Evolutionary conservation across 1,140 invertebrate genomes (phyloP).

Genomic region (Galleria mellonella): DNA sequence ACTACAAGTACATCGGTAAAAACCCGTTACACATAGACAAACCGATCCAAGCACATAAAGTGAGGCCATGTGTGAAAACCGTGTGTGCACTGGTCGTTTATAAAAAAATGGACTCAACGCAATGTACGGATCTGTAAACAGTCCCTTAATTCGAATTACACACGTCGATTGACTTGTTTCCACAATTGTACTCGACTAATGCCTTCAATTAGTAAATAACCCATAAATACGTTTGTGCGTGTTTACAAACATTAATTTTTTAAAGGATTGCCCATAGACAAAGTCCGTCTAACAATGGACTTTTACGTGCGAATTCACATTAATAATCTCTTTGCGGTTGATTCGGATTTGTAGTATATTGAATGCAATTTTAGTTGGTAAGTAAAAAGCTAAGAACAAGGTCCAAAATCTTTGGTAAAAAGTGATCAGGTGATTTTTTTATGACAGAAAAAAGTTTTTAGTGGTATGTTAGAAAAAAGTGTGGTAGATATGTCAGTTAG

Average conservation of each 20-base stretch:
- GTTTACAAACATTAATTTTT: slow-evolving; percentile 41
- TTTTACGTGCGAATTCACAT: slow-evolving; percentile 36
- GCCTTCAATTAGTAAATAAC: slow-evolving; percentile 64
- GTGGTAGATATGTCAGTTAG: no score
- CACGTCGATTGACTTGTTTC: slow-evolving; percentile 59
- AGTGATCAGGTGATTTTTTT: no score
- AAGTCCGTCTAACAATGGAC: slow-evolving; percentile 39
- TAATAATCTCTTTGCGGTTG: slow-evolving; percentile 35
- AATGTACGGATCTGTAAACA: slow-evolving; percentile 55
- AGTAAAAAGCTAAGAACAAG: no score
- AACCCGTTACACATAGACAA: slow-evolving; percentile 4
- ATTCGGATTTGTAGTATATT: slow-evolving; percentile 27
- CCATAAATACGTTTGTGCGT: slow-evolving; percentile 56
- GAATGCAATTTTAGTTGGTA: slow-evolving; percentile 10
- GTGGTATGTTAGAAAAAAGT: no score
- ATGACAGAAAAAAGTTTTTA: no score
- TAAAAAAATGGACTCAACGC: slow-evolving; percentile 40
- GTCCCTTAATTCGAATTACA: slow-evolving; percentile 66
- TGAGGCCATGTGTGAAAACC: slow-evolving; percentile 62
- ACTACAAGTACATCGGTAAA: neutral
- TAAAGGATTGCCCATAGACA: slow-evolving; percentile 37
- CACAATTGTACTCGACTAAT: slow-evolving; percentile 51
- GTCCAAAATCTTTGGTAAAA: no score
- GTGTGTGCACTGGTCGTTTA: slow-evolving; percentile 37
- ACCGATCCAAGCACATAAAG: slow-evolving; percentile 31